phyloP scores from a whole-genome alignment of 1,140 invertebrate species.

The Venturia canescens region DNA sequence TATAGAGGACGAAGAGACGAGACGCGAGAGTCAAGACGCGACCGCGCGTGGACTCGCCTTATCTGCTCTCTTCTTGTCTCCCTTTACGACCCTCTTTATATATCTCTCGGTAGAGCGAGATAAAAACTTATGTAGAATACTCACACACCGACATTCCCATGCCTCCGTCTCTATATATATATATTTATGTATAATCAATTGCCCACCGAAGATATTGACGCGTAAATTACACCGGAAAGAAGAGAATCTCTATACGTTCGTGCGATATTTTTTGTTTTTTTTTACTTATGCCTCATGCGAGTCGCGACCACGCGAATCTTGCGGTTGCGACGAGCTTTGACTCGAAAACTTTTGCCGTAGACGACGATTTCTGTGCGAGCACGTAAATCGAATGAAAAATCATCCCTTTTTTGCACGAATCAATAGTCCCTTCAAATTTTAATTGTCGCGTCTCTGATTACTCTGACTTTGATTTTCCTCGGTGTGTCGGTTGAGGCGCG shows the following conservation, averaged over 20 bases:
- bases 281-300: slow-evolving; percentile 3
- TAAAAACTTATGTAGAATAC: no score
- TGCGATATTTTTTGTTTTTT: slow-evolving; percentile 14
- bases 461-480: no score
- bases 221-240: slow-evolving; percentile 2
- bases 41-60: slow-evolving; percentile 49
- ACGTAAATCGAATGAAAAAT: no score
- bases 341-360: no score
- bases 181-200: neutral
- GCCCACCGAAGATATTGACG: neutral
- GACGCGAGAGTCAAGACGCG: neutral
- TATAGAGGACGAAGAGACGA: slow-evolving; percentile 57
- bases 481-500: no score
- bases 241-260: neutral
- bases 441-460: no score
- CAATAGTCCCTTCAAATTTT: no score
- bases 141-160: no score
- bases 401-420: no score
- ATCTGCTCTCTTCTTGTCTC: slow-evolving; percentile 17
- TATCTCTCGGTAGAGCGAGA: neutral
- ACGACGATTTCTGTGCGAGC: no score
- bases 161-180: no score
- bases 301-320: slow-evolving; percentile 28
- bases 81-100: neutral
- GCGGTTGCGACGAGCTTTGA: slow-evolving; percentile 28